phyloP scores from a whole-genome alignment of 2,113 vertebrate species.

The Tetraodon nigroviridis region DNA sequence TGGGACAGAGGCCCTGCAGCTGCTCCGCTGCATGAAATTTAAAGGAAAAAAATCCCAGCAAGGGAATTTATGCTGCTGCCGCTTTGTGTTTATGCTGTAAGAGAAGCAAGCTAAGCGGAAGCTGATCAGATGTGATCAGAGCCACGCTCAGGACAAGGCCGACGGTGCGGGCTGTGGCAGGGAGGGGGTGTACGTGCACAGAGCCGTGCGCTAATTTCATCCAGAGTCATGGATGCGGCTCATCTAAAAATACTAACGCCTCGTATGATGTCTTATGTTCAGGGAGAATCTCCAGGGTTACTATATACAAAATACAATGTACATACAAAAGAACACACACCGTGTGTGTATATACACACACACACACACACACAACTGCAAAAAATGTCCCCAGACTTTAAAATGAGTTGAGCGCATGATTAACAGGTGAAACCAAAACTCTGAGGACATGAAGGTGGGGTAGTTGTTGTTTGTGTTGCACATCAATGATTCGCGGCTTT shows the following conservation, averaged over 20 bases:
- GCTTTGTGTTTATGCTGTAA: slow-evolving; percentile 52
- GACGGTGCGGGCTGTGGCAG: slow-evolving; percentile 26
- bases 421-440: too few species aligned
- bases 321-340: not conserved
- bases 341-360: not conserved
- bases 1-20: slow-evolving; percentile 43
- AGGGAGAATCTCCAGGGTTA: too few species aligned
- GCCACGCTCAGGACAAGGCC: slow-evolving; percentile 52
- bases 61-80: slow-evolving; percentile 56
- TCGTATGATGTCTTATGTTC: too few species aligned
- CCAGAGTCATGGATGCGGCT: slow-evolving; percentile 40
- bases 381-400: slow-evolving; percentile 9
- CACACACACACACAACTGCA: not conserved
- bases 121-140: slow-evolving; percentile 63
- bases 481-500: too few species aligned
- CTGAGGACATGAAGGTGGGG: too few species aligned
- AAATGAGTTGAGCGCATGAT: not conserved
- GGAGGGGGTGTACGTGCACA: slow-evolving; percentile 27
- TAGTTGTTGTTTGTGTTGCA: too few species aligned
- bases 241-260: slow-evolving; percentile 48
- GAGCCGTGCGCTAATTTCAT: slow-evolving; percentile 56
- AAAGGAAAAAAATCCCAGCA: slow-evolving; percentile 25
- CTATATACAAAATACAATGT: not conserved
- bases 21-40: slow-evolving; percentile 47
- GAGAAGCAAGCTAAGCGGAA: slow-evolving; percentile 61